Evolutionary conservation across 2,113 vertebrate genomes (phyloP), one percentile per base, ranked within the genome.

Genomic region (Paramormyrops kingsleyae): DNA sequence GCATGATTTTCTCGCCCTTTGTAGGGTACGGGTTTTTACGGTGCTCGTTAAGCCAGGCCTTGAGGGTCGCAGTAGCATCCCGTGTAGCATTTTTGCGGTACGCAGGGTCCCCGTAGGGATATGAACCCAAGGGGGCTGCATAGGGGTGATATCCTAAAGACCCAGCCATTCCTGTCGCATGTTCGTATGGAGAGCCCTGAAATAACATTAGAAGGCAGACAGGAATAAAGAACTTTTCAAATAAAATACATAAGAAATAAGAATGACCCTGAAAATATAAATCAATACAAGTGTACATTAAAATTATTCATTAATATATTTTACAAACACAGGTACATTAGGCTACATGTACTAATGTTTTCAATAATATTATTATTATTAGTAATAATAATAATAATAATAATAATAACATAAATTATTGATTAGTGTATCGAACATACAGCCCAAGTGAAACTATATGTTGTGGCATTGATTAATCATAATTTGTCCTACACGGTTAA

Each of bases 1-100:
- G 93, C 98, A 99, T 99, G 95, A 99, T 99, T 92, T 99, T 99
- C 94, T 99, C 98, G 0, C 98, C 98, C 92, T 99, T 99, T 92
- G 98, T 99, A 90, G 98, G 98, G 89, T 99, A 99, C 1, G 98
- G 98, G 94, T 99, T 99, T 93, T 98, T 99, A 13, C 98, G 95
- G 95, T 98, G 97, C 91, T 98, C 97, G 27, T 92, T 96, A 17
- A 98, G 96, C 97, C 97, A 98, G 94, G 97, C 97, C 94, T 97
- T 97, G 90, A 97, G 96, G 0, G 97, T 97, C 19, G 97, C 96
- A 1, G 97, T 98, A 91, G 97, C 97, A 86, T 98, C 97, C 91
- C 97, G 94, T 0, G 97, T 98, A 91, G 97, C 97, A 88, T 98
- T 98, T 94, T 98, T 98, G 53, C 97, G 94, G 94, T 98, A 97